A percentile compares a stretch with the other conserved stretches of the same genome.
These are phyloP conservation scores for Pimpla rufipes DNA, from an alignment of 2,888 invertebrate species.

Conservation along the genomic window DNA sequence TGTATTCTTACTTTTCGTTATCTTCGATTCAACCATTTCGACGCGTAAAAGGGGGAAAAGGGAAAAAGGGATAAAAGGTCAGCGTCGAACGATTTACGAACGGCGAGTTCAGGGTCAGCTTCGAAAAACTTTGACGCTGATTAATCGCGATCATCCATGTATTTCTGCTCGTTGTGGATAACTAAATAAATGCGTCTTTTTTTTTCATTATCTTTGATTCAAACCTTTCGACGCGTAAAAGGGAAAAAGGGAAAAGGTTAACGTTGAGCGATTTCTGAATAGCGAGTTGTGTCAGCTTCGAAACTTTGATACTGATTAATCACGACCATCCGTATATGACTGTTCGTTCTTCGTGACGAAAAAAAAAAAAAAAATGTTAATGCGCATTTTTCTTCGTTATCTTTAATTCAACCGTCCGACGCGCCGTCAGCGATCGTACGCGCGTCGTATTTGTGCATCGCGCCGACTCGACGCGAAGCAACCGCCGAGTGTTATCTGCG, in stretches of 20 bases:
- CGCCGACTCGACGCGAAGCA: slow-evolving; percentile 4
- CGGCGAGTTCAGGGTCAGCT: slow-evolving; percentile 14
- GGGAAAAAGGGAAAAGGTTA: too few species aligned
- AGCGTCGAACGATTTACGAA: slow-evolving; percentile 4
- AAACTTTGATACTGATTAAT: slow-evolving; percentile 24
- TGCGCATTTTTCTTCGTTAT: background rate
- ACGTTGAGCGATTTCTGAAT: slow-evolving; percentile 13
- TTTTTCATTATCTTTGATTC: slow-evolving; percentile 2
- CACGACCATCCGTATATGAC: background rate
- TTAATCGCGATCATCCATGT: background rate
- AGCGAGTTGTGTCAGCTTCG: slow-evolving; percentile 23
- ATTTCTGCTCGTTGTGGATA: background rate
- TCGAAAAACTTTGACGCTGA: slow-evolving; percentile 24
- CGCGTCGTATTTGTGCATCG: background rate
- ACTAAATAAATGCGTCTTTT: background rate
- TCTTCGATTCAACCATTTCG: background rate
- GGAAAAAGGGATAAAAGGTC: too few species aligned
- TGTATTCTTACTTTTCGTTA: slow-evolving; percentile 3
- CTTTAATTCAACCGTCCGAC: background rate
- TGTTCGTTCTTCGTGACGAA: background rate
- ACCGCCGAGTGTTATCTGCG: slow-evolving; percentile 4
- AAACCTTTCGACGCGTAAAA: too few species aligned
- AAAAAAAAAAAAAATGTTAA: background rate
- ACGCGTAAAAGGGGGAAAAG: too few species aligned
- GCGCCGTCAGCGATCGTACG: background rate